Percentiles rank a stretch among this genome's conserved stretches.
Evolutionary conservation across 2,888 invertebrate species (phyloP).

Genomic region (Orthosia gracilis): DNA sequence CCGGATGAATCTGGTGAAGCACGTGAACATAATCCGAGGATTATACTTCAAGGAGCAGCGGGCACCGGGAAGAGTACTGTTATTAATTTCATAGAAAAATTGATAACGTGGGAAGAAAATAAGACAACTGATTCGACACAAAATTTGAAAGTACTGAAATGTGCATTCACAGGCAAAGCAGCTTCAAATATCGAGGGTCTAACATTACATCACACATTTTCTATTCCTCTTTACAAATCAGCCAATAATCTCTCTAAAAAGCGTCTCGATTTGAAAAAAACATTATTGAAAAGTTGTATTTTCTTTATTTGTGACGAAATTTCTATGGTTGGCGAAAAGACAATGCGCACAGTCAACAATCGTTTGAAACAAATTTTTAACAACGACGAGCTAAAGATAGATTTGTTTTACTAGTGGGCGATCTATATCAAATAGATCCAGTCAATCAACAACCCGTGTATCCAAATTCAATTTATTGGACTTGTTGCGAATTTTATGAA

Average conservation of each 20-base stretch:
- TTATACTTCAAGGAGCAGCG: slow-evolving; percentile 7
- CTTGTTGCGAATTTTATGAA: slow-evolving; percentile 44
- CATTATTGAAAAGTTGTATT: background rate
- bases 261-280: background rate
- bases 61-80: slow-evolving; percentile 15
- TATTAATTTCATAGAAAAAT: slow-evolving; percentile 28
- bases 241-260: background rate
- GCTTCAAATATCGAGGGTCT: slow-evolving; percentile 6
- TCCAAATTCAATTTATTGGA: slow-evolving; percentile 45
- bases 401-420: slow-evolving; percentile 20
- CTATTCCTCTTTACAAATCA: background rate
- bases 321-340: slow-evolving; percentile 6
- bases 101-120: slow-evolving; percentile 35
- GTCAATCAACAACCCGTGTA: slow-evolving; percentile 13
- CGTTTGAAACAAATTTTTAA: slow-evolving; percentile 5
- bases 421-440: slow-evolving; percentile 22
- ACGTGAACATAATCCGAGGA: background rate
- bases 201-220: background rate
- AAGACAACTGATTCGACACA: slow-evolving; percentile 20
- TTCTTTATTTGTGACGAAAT: slow-evolving; percentile 16
- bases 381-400: slow-evolving; percentile 12
- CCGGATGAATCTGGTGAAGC: background rate
- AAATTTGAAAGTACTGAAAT: slow-evolving; percentile 21
- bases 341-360: slow-evolving; percentile 2
- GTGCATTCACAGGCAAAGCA: slow-evolving; percentile 7